Evolutionary conservation across 2,797 vertebrate species (phyloP).

Genomic region (Ctenochaetus hawaiiensis): DNA sequence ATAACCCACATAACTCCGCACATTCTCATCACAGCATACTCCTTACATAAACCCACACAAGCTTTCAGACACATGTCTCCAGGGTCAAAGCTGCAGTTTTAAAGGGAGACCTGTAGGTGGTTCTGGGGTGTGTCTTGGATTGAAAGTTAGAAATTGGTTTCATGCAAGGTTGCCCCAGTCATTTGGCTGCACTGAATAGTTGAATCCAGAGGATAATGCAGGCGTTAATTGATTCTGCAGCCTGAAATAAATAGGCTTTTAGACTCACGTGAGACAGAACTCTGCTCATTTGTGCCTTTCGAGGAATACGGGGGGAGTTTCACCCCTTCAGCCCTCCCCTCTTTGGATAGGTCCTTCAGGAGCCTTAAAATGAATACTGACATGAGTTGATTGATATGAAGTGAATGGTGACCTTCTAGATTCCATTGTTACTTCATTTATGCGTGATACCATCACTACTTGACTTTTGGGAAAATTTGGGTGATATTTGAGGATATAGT

Average conservation of each 20-base stretch:
- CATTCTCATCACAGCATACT: conserved; percentile 23
- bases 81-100: conserved; percentile 52
- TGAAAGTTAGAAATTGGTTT: conserved; percentile 85
- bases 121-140: conserved; percentile 69
- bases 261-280: conserved; percentile 69
- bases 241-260: conserved; percentile 84
- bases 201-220: conserved; percentile 85
- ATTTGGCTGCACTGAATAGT: conserved; percentile 81
- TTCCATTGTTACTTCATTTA: conserved; percentile 68
- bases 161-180: conserved; percentile 82
- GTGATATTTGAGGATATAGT: conserved; percentile 71
- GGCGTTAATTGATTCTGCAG: conserved; percentile 86
- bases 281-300: conserved; percentile 66
- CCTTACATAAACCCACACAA: neutral
- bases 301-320: conserved; percentile 41
- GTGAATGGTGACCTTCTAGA: conserved; percentile 75
- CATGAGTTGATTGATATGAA: conserved; percentile 76
- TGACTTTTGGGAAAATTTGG: conserved; percentile 67
- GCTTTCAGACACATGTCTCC: neutral
- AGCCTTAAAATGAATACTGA: conserved; percentile 67
- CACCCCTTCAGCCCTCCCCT: conserved; percentile 7
- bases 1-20: conserved; percentile 26
- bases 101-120: conserved; percentile 70
- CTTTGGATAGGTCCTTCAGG: conserved; percentile 55
- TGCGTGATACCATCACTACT: conserved; percentile 54